Percentiles rank a stretch among this genome's conserved stretches.
Conservation (phyloP, 2,113 vertebrate species). For the Pelusios castaneus region DNA sequence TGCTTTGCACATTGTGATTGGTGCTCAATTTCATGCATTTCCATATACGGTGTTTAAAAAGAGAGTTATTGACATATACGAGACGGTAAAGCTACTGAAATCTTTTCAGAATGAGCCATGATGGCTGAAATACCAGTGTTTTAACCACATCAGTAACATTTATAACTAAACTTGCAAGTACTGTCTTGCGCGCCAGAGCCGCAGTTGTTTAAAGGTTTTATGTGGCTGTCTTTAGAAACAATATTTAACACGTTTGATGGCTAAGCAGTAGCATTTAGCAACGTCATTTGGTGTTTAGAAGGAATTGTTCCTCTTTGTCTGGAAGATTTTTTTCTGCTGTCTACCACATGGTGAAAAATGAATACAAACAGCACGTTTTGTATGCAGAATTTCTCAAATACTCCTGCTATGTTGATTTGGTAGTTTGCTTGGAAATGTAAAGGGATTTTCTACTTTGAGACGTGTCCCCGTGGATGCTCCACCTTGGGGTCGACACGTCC, state of each 20-base stretch:
- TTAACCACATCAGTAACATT: constrained; percentile 33
- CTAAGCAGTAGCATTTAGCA: background rate
- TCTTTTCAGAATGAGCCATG: too few relatives aligned
- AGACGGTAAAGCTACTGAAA: constrained; percentile 34
- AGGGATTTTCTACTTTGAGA: too few relatives aligned
- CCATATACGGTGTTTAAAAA: background rate
- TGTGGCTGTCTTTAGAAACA: background rate
- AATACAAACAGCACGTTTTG: constrained; percentile 1
- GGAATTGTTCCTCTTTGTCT: background rate
- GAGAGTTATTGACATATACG: constrained; percentile 35
- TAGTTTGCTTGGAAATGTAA: constrained; percentile 40
- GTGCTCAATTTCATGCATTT: background rate
- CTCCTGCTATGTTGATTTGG: constrained; percentile 12
- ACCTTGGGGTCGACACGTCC: too few relatives aligned
- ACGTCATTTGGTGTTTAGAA: background rate
- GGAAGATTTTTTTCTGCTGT: constrained; percentile 7
- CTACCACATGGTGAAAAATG: background rate
- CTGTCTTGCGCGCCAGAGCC: background rate
- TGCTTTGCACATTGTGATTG: background rate
- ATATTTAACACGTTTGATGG: constrained; percentile 1
- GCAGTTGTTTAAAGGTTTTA: constrained; percentile 23
- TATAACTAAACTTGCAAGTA: background rate
- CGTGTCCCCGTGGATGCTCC: too few relatives aligned
- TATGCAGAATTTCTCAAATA: constrained; percentile 38
- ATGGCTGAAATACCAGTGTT: constrained; percentile 28